Conservation (phyloP, 2,797 vertebrate species). For the Poecile montanus region DNA sequence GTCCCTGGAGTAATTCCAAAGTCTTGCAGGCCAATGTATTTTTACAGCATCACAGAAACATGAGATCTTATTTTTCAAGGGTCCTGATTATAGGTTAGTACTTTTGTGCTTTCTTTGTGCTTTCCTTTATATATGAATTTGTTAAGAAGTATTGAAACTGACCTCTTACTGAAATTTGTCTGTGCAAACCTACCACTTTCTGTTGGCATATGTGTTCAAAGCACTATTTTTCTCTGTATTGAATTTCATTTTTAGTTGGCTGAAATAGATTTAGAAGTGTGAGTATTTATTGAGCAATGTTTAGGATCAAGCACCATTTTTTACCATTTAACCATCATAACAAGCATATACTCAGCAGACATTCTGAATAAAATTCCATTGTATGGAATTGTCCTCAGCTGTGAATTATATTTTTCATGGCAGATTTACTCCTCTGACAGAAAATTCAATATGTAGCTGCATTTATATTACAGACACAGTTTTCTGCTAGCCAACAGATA, state of each 20-base stretch:
- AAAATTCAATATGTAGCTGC: constrained; percentile 22
- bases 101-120: not conserved
- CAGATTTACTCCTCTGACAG: constrained; percentile 24
- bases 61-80: not conserved
- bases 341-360: not conserved
- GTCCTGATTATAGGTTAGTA: not conserved
- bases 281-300: not conserved
- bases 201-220: not conserved
- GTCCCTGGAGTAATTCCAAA: constrained; percentile 22
- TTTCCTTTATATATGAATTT: not conserved
- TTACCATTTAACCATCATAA: not conserved
- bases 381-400: not conserved
- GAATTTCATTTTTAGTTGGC: not conserved
- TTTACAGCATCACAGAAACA: constrained; percentile 6
- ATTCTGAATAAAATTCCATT: constrained; percentile 1
- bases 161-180: not conserved
- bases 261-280: not conserved
- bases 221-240: not conserved
- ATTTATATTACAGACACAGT: constrained; percentile 35
- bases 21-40: not conserved
- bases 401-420: constrained; percentile 5
- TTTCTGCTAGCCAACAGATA: constrained; percentile 53
- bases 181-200: not conserved
- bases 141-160: not conserved
- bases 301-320: not conserved